Evolutionary conservation across 1,140 invertebrate species (phyloP).

Genomic region (Euschistus heros): DNA sequence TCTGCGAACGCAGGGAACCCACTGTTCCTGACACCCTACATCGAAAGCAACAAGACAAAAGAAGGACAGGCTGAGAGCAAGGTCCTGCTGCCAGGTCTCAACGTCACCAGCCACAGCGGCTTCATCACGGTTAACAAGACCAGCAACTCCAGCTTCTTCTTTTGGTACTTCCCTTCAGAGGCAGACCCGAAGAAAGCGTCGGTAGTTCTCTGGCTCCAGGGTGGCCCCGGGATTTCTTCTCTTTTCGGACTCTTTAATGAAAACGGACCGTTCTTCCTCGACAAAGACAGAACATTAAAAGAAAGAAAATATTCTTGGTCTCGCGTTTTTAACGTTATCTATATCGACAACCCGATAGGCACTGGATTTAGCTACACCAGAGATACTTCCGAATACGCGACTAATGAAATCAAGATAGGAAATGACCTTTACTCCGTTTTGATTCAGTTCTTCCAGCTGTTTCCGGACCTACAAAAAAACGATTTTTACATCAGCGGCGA

Average conservation of each 20-base stretch:
- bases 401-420: conserved; percentile 39
- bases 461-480: conserved; percentile 28
- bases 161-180: conserved; percentile 64
- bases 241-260: conserved; percentile 62
- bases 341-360: conserved; percentile 57
- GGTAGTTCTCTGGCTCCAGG: conserved; percentile 64
- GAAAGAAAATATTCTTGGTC: conserved; percentile 32
- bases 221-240: conserved; percentile 53
- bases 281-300: conserved; percentile 46
- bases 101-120: conserved; percentile 43
- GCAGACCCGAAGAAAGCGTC: conserved; percentile 41
- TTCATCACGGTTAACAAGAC: conserved; percentile 62
- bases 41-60: conserved; percentile 21
- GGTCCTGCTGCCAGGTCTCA: conserved; percentile 18
- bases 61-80: conserved; percentile 18
- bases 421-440: conserved; percentile 52
- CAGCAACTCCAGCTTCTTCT: conserved; percentile 48
- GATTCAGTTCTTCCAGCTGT: conserved; percentile 61
- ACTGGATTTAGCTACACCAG: conserved; percentile 28
- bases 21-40: conserved; percentile 26
- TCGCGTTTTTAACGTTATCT: conserved; percentile 61
- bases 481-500: conserved; percentile 38
- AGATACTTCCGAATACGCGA: conserved; percentile 6
- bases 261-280: conserved; percentile 39
- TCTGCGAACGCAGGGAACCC: conserved; percentile 10